A percentile compares a stretch with the other conserved stretches of the same genome.
Conservation (phyloP, 2,888 invertebrate species). For the Seira ritae region DNA sequence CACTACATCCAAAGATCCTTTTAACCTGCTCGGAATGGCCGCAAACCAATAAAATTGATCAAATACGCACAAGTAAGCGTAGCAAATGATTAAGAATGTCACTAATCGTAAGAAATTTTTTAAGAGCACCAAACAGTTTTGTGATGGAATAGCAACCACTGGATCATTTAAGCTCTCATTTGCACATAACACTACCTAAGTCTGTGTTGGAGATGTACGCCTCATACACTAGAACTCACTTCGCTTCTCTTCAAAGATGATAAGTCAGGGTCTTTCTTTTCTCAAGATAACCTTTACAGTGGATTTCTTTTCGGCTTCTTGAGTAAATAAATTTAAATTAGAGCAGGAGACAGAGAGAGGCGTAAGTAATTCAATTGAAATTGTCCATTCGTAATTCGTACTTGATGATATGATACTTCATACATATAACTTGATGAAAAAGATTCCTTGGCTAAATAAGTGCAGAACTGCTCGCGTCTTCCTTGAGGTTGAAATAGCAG, state of each 20-base stretch:
- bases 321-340: background rate
- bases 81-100: no score
- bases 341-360: background rate
- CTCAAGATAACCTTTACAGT: background rate
- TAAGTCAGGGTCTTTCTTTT: slow-evolving; percentile 6
- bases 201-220: no score
- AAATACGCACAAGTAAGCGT: background rate
- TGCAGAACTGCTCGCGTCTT: background rate
- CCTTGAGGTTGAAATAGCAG: background rate
- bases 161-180: no score
- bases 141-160: no score
- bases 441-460: no score
- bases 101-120: no score
- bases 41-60: background rate
- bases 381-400: background rate
- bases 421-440: background rate
- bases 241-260: background rate
- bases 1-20: background rate
- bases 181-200: no score
- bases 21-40: background rate
- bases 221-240: no score
- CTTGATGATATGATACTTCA: background rate
- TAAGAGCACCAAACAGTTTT: no score
- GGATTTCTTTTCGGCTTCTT: background rate
- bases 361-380: slow-evolving; percentile 1